Evolutionary conservation across 2,888 invertebrate genomes (phyloP), one percentile per base, ranked within the genome.

Genomic region (Phyllotreta cruciferae): DNA sequence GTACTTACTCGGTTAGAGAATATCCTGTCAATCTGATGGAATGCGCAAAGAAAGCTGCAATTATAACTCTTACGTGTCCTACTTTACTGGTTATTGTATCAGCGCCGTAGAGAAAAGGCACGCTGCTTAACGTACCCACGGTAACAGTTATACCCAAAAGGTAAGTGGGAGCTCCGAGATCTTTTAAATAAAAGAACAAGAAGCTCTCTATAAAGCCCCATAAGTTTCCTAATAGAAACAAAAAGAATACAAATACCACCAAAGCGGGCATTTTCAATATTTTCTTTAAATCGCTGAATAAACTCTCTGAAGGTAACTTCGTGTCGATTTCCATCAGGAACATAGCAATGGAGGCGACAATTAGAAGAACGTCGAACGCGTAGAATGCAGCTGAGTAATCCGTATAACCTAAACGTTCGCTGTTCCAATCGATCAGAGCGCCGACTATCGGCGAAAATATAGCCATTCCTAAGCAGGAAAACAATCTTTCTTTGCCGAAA

Each of bases 181-280:
- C 93, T 80, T 90, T 90, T 67, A 94, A 84, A 79, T 92, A 94
- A 76, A 94, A 86, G 79, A 94, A 95, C 37, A 95, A 82, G 78
- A 92, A 95, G 56, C 92, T 92, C 80, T 95, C 94, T 60, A 94
- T 92, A 80, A 93, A 93, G 36, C 94, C 94, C 90, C 92, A 93
- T 78, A 93, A 88, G 75, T 92, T 91, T 63, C 95, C 95, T 72
- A 94, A 84, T 35, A 90, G 85, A 76, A 93, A 92, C 45, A 94
- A 83, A 79, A 93, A 91, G 73, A 91, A 83, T 75, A 95, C 89
- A 75, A 95, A 93, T 45, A 90, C 84, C 38, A 91, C 87, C 47
- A 94, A 89, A 73, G 92, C 90, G 0, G 91, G 89, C 85, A 92
- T 88, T 79, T 88, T 88, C 65, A 94, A 84, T 55, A 94, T 86